Evolutionary conservation across 2,113 vertebrate genomes (phyloP), one percentile per base, ranked within the genome.

Genomic region (Rynchops niger): DNA sequence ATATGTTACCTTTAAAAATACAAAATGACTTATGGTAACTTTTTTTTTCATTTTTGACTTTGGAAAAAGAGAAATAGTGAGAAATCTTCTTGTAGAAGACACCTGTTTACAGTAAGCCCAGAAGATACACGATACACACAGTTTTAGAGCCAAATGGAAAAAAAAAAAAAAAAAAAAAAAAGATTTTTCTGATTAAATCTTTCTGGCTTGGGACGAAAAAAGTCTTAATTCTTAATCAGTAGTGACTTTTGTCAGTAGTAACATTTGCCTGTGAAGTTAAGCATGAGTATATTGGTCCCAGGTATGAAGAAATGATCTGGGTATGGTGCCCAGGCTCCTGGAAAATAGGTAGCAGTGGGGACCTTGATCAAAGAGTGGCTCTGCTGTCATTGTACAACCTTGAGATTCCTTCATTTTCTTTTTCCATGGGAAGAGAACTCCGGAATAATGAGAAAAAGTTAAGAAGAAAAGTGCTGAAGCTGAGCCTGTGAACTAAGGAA

Each of bases 21-120:
- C 6, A 42, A 42, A 85, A 50, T n/a, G 1, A 12, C 11, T 9
- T 52, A 29, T 0, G 1, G 7, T 53, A 2, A 11, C 1, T 9
- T 43, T 3, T 16, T 16, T 26, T 47, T 55, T 50, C n/a, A 29
- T 23, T 70, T 52, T 38, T 27, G 5, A 32, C 6, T 83, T 63
- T 38, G 32, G n/a, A 15, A 27, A 52, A 47, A 50, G 43, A 40
- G 26, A 26, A 73, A 5, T 10, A 6, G 4, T 20, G 4, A 62
- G 21, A 47, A 78, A 30, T 47, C n/a, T n/a, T n/a, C n/a, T n/a
- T 30, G 27, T 22, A 20, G 25, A 56, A 59, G 8, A 42, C 4
- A 50, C 13, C 11, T 66, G 1, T 47, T 50, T 81, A 22, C 12
- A 56, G 47, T 9, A 32, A 61, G 20, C 38, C 15, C 55, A 72